phyloP scores from a whole-genome alignment of 2,888 invertebrate species.

The Nomada flava region DNA sequence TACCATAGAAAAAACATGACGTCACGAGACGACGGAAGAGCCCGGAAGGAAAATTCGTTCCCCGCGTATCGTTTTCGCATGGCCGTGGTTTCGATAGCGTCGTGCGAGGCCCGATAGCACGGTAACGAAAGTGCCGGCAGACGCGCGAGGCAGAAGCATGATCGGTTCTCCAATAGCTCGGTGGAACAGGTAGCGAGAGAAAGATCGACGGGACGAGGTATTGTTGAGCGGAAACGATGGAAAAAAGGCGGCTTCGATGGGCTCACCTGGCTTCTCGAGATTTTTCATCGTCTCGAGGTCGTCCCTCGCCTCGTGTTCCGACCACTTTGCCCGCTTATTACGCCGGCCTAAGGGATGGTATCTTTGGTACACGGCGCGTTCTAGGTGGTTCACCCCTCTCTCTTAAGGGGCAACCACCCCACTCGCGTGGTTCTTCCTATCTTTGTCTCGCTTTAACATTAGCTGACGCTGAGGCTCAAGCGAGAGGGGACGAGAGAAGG shows the following conservation, averaged over 20 bases:
- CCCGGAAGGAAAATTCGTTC: background rate
- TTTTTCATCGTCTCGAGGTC: constrained; percentile 33
- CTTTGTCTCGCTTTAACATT: constrained; percentile 51
- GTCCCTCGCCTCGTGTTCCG: constrained; percentile 45
- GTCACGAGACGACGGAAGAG: constrained; percentile 21
- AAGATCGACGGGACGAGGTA: constrained; percentile 6
- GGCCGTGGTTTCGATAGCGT: background rate
- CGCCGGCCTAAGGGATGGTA: constrained; percentile 74
- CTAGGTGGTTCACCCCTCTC: constrained; percentile 75
- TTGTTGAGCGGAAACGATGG: constrained; percentile 21
- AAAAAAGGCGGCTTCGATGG: constrained; percentile 16
- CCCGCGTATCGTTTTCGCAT: background rate
- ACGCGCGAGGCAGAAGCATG: background rate
- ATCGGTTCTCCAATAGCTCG: constrained; percentile 49
- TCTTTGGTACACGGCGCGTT: constrained; percentile 76
- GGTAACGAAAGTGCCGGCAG: background rate
- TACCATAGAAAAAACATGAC: constrained; percentile 50
- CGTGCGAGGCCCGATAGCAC: background rate
- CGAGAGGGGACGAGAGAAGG: constrained; percentile 66
- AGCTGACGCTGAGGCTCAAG: constrained; percentile 47
- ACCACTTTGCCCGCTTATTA: constrained; percentile 57
- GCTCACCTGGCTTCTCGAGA: constrained; percentile 50
- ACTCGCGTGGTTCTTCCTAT: constrained; percentile 71
- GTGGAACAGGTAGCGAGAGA: background rate
- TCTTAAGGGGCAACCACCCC: constrained; percentile 74